Conservation (phyloP, 1,140 invertebrate species). For the Adelges cooleyi region DNA sequence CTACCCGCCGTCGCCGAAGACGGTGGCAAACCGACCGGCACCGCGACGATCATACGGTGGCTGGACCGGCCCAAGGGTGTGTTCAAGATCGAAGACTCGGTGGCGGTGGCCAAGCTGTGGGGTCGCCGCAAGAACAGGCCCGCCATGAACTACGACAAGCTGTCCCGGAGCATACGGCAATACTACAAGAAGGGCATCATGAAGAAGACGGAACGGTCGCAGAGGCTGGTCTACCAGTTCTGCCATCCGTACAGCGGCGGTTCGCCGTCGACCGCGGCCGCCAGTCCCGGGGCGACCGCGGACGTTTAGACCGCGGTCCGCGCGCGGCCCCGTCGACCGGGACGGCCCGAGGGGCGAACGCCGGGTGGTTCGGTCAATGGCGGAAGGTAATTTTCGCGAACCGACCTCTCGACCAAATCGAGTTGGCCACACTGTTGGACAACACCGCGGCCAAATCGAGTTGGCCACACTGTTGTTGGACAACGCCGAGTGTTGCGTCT, state of each 20-base stretch:
- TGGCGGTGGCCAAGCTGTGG: conserved; percentile 89
- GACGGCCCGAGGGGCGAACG: neutral
- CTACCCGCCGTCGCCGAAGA: conserved; percentile 46
- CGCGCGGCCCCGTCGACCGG: neutral
- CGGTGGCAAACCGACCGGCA: neutral
- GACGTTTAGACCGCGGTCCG: neutral
- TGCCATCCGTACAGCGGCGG: conserved; percentile 75
- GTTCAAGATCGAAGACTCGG: conserved; percentile 98
- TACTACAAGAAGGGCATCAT: conserved; percentile 99
- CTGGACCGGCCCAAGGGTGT: conserved; percentile 85
- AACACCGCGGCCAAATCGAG: too few species aligned
- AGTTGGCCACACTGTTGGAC: too few species aligned
- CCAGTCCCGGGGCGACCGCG: neutral
- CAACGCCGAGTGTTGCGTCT: too few species aligned
- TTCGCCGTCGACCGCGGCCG: neutral
- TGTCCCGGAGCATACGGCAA: conserved; percentile 92
- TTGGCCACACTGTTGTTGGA: too few species aligned
- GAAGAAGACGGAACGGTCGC: conserved; percentile 97
- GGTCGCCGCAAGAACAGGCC: conserved; percentile 94
- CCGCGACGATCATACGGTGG: conserved; percentile 75
- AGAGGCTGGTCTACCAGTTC: conserved; percentile 97
- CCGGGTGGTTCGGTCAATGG: neutral
- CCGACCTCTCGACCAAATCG: too few species aligned
- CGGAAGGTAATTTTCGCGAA: conserved; percentile 25
- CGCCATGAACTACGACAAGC: conserved; percentile 99